A percentile compares a stretch with the other conserved stretches of the same genome.
Conservation (phyloP, 2,113 vertebrate species). For the Amazona vittata region DNA sequence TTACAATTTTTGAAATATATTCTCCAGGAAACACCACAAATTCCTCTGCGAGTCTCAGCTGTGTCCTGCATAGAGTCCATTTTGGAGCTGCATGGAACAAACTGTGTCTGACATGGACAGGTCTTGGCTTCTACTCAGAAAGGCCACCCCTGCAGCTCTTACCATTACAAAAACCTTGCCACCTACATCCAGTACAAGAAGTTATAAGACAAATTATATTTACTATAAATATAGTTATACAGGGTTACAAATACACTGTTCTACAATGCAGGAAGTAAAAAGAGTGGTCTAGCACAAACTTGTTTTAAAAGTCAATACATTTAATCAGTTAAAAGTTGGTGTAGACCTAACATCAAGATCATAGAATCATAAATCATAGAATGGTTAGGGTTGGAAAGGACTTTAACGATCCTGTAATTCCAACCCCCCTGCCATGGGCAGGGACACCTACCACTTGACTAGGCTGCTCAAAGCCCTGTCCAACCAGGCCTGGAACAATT, state of each 20-base stretch:
- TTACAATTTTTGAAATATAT: not conserved
- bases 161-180: not conserved
- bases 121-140: not conserved
- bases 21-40: not conserved
- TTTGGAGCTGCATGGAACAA: not conserved
- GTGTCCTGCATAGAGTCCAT: not conserved
- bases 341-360: not conserved
- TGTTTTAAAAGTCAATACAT: not conserved
- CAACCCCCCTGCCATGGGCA: not conserved
- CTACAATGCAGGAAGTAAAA: not conserved
- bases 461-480: not conserved
- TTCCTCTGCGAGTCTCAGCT: not conserved
- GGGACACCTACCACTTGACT: not conserved
- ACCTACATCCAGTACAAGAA: not conserved
- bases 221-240: not conserved
- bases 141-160: not conserved
- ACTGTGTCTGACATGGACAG: not conserved
- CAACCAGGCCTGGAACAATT: not conserved
- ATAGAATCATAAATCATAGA: not conserved
- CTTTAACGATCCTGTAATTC: not conserved
- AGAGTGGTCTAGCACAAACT: not conserved
- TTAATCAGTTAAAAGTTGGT: not conserved
- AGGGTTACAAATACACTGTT: not conserved
- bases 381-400: not conserved
- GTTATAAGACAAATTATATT: not conserved